Percentiles rank a stretch among this genome's conserved stretches.
Conservation (phyloP, 2,113 vertebrate species). For the Zingel zingel region DNA sequence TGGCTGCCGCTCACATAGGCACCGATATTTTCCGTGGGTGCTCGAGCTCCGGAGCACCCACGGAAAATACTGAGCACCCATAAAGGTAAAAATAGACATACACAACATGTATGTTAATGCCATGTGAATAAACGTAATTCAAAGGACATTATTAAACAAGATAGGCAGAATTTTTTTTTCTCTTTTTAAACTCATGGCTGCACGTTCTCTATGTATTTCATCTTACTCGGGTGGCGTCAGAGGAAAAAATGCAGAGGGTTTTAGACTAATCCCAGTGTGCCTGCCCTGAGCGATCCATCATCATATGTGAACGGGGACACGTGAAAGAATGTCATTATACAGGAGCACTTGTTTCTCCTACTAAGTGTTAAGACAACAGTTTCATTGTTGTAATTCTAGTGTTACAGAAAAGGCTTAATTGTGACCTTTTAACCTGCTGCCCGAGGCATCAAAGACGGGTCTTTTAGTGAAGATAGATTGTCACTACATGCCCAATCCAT, state of each 20-base stretch:
- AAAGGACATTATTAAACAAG: background rate
- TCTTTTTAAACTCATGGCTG: background rate
- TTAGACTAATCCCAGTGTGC: background rate
- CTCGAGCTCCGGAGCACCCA: no score
- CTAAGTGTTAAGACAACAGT: slow-evolving; percentile 13
- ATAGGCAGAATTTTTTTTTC: background rate
- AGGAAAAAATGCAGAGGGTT: background rate
- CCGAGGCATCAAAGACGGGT: background rate
- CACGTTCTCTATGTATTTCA: background rate
- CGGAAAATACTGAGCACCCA: no score
- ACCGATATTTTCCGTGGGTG: no score
- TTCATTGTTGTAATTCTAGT: background rate
- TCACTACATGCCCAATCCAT: slow-evolving; percentile 16
- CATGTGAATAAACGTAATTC: background rate
- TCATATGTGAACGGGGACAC: background rate
- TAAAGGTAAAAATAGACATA: no score
- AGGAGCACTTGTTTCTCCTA: slow-evolving; percentile 1
- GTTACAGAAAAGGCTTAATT: background rate
- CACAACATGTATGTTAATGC: background rate
- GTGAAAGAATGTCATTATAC: background rate
- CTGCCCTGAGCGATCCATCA: background rate
- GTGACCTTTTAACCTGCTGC: slow-evolving; percentile 42
- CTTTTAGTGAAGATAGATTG: background rate
- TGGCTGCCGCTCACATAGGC: no score
- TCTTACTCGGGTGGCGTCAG: background rate